A percentile compares a stretch with the other conserved stretches of the same genome.
phyloP scores from a whole-genome alignment of 2,797 vertebrate species.

The Avahi laniger region DNA sequence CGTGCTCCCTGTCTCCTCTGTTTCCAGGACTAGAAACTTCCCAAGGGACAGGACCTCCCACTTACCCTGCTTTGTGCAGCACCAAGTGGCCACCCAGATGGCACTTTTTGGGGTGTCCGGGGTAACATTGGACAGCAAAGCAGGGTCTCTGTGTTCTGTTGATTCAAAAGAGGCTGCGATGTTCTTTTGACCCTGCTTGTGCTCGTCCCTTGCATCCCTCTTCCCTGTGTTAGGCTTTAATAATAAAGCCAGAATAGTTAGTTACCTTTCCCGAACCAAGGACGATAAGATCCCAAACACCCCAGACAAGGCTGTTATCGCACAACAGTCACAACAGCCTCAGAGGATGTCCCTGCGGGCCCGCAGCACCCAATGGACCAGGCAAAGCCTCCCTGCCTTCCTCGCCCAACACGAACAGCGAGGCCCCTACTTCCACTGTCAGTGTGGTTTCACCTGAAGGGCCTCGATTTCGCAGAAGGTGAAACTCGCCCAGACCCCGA shows the following conservation, averaged over 20 bases:
- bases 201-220: background rate
- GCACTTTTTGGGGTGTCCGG: background rate
- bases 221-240: background rate
- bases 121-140: background rate
- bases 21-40: background rate
- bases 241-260: background rate
- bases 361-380: background rate
- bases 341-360: background rate
- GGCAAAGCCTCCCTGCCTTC: background rate
- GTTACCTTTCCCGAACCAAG: background rate
- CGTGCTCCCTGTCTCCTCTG: background rate
- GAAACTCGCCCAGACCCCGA: background rate
- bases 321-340: accelerated
- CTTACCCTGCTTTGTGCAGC: background rate
- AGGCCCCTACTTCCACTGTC: background rate
- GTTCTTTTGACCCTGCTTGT: background rate
- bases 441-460: background rate
- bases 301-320: background rate
- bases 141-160: background rate
- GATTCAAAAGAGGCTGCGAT: background rate
- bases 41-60: accelerated
- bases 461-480: background rate
- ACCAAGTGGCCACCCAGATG: accelerated
- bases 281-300: background rate
- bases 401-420: background rate